Conservation (phyloP, 2,888 invertebrate species). For the Gnatocerus cornutus region DNA sequence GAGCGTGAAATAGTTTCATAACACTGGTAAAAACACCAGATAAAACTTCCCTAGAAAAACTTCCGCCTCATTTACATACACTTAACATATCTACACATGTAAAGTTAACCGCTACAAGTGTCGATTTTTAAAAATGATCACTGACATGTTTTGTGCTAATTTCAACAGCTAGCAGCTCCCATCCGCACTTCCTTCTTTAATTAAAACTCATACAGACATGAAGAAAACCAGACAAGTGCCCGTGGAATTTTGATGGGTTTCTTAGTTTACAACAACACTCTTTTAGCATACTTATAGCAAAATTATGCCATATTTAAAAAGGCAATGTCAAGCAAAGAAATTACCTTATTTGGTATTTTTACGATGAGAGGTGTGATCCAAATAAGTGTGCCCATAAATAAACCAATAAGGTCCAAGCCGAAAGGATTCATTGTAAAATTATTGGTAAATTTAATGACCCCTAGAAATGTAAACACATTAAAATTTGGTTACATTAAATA, state of each 20-base stretch:
- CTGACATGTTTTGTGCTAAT: not conserved
- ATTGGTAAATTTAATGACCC: slow-evolving; percentile 20
- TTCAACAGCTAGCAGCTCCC: not conserved
- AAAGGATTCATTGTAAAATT: slow-evolving; percentile 27
- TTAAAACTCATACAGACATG: slow-evolving; percentile 12
- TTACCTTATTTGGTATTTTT: slow-evolving; percentile 20
- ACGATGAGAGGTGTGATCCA: slow-evolving; percentile 32
- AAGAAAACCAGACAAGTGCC: not conserved
- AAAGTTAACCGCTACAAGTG: slow-evolving; percentile 20
- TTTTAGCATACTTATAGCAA: slow-evolving; percentile 17
- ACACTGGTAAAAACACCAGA: slow-evolving; percentile 10
- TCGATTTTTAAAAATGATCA: not conserved
- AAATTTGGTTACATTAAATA: slow-evolving; percentile 20
- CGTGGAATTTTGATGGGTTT: slow-evolving; percentile 29
- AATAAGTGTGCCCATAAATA: slow-evolving; percentile 26
- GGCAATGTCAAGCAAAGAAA: not conserved
- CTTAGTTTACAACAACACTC: slow-evolving; percentile 3
- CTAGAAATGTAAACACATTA: slow-evolving; percentile 32
- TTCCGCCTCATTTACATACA: slow-evolving; percentile 21
- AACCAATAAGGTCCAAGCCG: not conserved
- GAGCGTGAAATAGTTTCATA: slow-evolving; percentile 32
- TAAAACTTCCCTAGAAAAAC: slow-evolving; percentile 25
- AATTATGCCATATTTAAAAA: slow-evolving; percentile 22
- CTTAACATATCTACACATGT: slow-evolving; percentile 27
- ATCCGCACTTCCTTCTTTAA: slow-evolving; percentile 1